A percentile compares a stretch with the other conserved stretches of the same genome.
phyloP scores from a whole-genome alignment of 1,140 invertebrate species.

The Brachionus asplanchnoidis region DNA sequence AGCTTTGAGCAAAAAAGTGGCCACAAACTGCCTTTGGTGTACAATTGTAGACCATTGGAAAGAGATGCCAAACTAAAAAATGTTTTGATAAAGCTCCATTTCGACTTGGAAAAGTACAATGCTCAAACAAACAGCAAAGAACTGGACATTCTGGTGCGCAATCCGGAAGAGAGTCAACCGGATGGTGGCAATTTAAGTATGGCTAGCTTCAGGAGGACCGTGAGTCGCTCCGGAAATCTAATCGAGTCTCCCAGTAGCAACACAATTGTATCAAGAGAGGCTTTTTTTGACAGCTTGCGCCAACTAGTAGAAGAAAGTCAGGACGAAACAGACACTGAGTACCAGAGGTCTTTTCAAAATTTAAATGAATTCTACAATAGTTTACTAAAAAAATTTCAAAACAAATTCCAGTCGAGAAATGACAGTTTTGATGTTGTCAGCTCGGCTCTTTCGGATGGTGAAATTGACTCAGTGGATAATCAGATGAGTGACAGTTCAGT shows the following conservation, averaged over 20 bases:
- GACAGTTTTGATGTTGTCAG: background rate
- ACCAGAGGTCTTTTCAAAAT: background rate
- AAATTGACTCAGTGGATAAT: background rate
- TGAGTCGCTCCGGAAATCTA: background rate
- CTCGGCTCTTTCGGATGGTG: background rate
- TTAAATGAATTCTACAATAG: background rate
- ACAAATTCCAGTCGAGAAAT: background rate
- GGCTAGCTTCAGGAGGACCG: background rate
- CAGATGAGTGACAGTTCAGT: background rate
- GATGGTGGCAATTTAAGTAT: background rate
- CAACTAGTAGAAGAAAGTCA: background rate
- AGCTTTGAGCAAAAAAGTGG: background rate
- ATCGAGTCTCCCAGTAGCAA: background rate
- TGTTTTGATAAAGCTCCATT: background rate
- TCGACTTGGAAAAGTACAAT: constrained; percentile 12
- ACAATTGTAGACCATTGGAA: background rate
- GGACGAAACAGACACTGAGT: constrained; percentile 1
- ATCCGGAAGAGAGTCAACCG: background rate
- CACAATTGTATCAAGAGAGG: background rate
- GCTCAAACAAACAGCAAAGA: background rate
- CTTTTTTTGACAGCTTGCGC: background rate
- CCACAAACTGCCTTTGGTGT: background rate
- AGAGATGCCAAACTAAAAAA: background rate
- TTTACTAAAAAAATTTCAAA: background rate
- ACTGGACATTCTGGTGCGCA: background rate